These are phyloP conservation scores for Cerastis leucographa DNA, from an alignment of 2,888 invertebrate genomes.

Conservation along the genomic window DNA sequence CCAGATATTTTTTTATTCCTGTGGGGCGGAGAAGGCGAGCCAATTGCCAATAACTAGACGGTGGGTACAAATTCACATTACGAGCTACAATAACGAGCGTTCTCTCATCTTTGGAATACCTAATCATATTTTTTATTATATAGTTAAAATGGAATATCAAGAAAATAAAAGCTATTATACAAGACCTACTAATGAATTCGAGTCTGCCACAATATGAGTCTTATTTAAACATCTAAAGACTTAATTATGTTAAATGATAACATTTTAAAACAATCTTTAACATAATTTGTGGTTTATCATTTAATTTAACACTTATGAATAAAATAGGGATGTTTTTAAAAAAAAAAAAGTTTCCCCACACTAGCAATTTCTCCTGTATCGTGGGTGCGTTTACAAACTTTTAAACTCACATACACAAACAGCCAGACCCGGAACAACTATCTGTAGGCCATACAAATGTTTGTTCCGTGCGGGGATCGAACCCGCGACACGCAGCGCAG, in stretches of 20 bases:
- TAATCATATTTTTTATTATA: background rate
- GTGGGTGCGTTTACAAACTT: too few relatives aligned
- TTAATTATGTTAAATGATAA: background rate
- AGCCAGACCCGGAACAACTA: too few relatives aligned
- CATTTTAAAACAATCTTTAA: background rate
- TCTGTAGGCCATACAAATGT: too few relatives aligned
- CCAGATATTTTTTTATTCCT: too few relatives aligned
- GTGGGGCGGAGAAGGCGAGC: too few relatives aligned
- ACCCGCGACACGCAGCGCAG: too few relatives aligned
- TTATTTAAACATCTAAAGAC: conserved; percentile 2
- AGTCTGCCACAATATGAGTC: conserved; percentile 8
- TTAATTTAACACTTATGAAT: too few relatives aligned
- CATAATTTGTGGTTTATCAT: background rate
- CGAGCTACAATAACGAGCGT: background rate
- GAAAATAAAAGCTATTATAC: background rate
- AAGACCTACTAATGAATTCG: background rate
- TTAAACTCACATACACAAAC: too few relatives aligned
- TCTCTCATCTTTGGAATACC: background rate
- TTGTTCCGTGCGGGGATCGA: too few relatives aligned
- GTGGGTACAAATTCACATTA: background rate
- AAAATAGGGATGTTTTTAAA: too few relatives aligned
- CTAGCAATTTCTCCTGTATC: too few relatives aligned
- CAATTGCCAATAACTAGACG: background rate
- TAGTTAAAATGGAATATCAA: background rate
- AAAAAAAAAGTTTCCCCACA: too few relatives aligned